These are phyloP conservation scores for Pluvianellus socialis DNA, from an alignment of 2,113 vertebrate species.

Conservation along the genomic window DNA sequence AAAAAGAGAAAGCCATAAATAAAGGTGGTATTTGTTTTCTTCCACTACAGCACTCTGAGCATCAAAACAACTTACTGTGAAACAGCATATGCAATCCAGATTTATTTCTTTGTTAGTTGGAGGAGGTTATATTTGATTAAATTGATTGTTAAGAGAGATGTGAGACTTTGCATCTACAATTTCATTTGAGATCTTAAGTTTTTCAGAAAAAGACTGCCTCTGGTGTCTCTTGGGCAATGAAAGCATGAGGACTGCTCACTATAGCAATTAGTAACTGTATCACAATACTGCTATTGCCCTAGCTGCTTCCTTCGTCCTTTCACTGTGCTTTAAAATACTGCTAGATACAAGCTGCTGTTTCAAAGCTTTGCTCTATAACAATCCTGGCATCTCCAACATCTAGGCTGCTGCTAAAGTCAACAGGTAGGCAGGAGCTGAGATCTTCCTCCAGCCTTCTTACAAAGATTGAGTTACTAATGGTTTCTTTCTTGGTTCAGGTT, in stretches of 20 bases:
- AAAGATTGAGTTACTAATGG: constrained; percentile 61
- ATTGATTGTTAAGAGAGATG: constrained; percentile 8
- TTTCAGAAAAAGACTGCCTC: constrained; percentile 18
- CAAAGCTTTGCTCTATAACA: constrained; percentile 12
- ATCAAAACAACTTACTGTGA: constrained; percentile 28
- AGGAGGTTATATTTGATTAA: constrained; percentile 53
- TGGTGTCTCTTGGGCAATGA: constrained; percentile 39
- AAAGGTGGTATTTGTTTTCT: constrained; percentile 36
- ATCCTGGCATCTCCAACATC: neutral
- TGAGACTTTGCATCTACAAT: constrained; percentile 5
- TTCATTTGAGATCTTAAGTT: constrained; percentile 33
- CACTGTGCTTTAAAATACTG: constrained; percentile 43
- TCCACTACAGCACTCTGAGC: neutral
- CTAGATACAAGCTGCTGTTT: constrained; percentile 27
- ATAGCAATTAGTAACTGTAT: constrained; percentile 51
- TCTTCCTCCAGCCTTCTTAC: constrained; percentile 49
- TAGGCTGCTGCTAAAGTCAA: constrained; percentile 40
- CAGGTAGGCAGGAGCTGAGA: constrained; percentile 12
- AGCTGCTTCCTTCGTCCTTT: constrained; percentile 42
- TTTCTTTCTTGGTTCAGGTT: constrained; percentile 64
- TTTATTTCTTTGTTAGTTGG: constrained; percentile 21
- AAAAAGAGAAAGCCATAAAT: neutral
- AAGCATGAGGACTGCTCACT: constrained; percentile 40
- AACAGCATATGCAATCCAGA: constrained; percentile 27
- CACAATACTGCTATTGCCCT: neutral